These are phyloP conservation scores for Portunus trituberculatus DNA, from an alignment of 1,140 invertebrate genomes.

Conservation along the genomic window DNA sequence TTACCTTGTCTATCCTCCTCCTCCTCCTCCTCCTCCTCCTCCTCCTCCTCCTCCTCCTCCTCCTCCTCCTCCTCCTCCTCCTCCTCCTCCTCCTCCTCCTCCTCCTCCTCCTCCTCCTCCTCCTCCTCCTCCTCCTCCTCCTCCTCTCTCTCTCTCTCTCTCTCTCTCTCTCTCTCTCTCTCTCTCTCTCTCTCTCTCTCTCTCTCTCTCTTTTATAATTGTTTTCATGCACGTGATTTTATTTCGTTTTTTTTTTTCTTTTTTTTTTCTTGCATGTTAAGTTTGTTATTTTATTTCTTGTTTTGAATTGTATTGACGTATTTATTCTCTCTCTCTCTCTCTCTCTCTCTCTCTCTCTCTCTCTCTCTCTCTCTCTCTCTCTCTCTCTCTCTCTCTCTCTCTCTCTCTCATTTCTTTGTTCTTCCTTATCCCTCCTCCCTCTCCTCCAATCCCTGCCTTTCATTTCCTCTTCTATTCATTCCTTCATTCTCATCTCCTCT, in stretches of 20 bases:
- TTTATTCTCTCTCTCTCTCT: background rate
- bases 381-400: conserved; percentile 21
- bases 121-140: background rate
- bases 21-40: background rate
- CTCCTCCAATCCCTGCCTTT: background rate
- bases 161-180: background rate
- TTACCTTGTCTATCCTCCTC: background rate
- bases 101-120: background rate
- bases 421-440: background rate
- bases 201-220: no score
- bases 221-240: no score
- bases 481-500: background rate
- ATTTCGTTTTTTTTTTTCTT: no score
- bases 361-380: conserved; percentile 20
- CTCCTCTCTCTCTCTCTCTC: background rate
- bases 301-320: no score
- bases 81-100: background rate
- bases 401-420: background rate
- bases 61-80: background rate
- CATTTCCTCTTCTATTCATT: background rate
- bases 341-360: conserved; percentile 3
- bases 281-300: no score
- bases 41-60: conserved; percentile 4
- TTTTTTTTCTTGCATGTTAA: no score
- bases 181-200: background rate